Evolutionary conservation across 2,797 vertebrate genomes (phyloP).

Genomic region (Hipposideros larvatus): DNA sequence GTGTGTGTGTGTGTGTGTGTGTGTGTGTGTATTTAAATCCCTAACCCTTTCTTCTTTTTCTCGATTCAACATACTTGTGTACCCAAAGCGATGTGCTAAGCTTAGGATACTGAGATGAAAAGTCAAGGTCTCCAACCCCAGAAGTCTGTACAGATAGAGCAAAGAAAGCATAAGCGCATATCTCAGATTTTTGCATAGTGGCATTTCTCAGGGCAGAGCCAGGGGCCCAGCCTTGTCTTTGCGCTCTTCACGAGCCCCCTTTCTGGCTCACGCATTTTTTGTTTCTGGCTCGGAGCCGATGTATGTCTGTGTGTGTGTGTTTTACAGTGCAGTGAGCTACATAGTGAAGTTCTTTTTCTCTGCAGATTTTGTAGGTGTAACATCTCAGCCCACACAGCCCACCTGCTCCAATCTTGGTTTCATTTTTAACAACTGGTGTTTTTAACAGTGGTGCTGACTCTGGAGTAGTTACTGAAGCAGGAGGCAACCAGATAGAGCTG

Average conservation of each 20-base stretch:
- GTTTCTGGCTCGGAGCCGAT: too few species aligned
- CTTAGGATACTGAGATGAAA: background rate
- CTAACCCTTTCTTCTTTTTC: background rate
- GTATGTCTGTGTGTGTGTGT: background rate
- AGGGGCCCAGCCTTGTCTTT: background rate
- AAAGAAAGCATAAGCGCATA: background rate
- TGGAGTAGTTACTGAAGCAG: conserved; percentile 33
- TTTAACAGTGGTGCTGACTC: conserved; percentile 47
- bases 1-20: too few species aligned
- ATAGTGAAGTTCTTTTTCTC: conserved; percentile 47
- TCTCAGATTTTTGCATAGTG: background rate
- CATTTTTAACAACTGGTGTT: conserved; percentile 54
- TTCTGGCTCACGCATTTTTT: conserved; percentile 1
- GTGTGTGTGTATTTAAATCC: too few species aligned
- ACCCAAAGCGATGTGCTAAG: background rate
- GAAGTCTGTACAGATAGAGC: background rate
- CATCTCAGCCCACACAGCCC: conserved; percentile 61
- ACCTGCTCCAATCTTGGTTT: conserved; percentile 60
- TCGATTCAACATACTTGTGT: background rate
- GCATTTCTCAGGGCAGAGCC: background rate
- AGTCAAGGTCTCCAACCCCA: background rate
- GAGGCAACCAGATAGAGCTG: background rate
- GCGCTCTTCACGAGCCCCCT: background rate
- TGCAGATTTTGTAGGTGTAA: conserved; percentile 64
- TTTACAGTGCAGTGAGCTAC: conserved; percentile 22